Evolutionary conservation across 2,888 invertebrate genomes (phyloP).

Genomic region (Drosophila infuscata): DNA sequence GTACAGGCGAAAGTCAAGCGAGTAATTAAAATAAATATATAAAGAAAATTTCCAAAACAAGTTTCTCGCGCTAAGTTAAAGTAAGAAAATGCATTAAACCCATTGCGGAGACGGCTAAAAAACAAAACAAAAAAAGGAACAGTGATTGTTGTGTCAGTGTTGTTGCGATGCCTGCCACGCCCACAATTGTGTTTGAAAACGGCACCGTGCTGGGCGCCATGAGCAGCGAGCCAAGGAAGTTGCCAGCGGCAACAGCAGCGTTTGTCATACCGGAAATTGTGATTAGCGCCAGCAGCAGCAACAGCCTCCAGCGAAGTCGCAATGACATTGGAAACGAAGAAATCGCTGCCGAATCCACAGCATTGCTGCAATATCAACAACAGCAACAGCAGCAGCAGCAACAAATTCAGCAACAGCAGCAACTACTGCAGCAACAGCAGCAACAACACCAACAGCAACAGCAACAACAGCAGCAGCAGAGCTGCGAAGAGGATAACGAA

Average conservation of each 20-base stretch:
- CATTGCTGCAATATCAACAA: slow-evolving; percentile 60
- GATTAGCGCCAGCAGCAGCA: slow-evolving; percentile 74
- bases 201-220: slow-evolving; percentile 84
- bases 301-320: slow-evolving; percentile 68
- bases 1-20: slow-evolving; percentile 47
- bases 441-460: not conserved
- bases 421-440: not conserved
- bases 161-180: slow-evolving; percentile 44
- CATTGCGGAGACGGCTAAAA: slow-evolving; percentile 13
- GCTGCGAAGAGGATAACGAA: slow-evolving; percentile 60
- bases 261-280: slow-evolving; percentile 78
- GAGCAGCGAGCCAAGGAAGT: slow-evolving; percentile 51
- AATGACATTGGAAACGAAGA: slow-evolving; percentile 64
- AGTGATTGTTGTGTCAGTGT: slow-evolving; percentile 13
- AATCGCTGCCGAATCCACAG: slow-evolving; percentile 68
- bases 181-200: slow-evolving; percentile 80
- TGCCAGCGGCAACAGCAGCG: slow-evolving; percentile 31
- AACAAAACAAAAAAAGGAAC: not conserved
- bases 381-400: slow-evolving; percentile 50
- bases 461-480: slow-evolving; percentile 38
- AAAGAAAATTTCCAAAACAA: slow-evolving; percentile 21
- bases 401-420: slow-evolving; percentile 18
- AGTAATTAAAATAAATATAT: slow-evolving; percentile 2
- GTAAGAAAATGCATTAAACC: slow-evolving; percentile 38
- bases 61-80: slow-evolving; percentile 28